These are phyloP conservation scores for Hyalella azteca DNA, from an alignment of 2,888 invertebrate genomes.

Conservation along the genomic window DNA sequence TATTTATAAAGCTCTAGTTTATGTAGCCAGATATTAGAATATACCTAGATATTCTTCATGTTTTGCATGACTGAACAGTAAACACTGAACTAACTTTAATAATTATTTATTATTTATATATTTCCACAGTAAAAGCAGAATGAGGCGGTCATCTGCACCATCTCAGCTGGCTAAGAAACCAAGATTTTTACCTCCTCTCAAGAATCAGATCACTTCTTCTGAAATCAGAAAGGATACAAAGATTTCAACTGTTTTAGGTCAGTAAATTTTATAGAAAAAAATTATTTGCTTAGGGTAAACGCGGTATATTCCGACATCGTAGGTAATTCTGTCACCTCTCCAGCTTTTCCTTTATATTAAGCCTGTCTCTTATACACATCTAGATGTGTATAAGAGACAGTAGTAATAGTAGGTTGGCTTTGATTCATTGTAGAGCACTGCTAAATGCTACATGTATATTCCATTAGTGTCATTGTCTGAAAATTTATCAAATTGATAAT, in stretches of 20 bases:
- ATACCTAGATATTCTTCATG: no score
- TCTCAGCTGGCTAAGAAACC: background rate
- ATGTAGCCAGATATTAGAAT: background rate
- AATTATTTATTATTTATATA: background rate
- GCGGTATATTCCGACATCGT: no score
- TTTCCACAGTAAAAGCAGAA: no score
- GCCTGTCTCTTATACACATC: background rate
- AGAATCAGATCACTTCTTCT: background rate
- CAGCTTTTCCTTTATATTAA: no score
- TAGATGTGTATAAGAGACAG: background rate
- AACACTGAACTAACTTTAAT: background rate
- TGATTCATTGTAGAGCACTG: constrained; percentile 63
- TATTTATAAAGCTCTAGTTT: background rate
- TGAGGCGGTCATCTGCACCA: background rate
- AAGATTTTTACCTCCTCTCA: background rate
- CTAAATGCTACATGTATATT: constrained; percentile 71
- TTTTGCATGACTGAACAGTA: background rate
- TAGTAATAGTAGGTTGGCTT: background rate
- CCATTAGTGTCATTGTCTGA: no score
- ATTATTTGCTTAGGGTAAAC: background rate
- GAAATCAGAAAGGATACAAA: background rate
- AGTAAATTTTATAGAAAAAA: background rate
- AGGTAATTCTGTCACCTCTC: no score
- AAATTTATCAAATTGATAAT: no score
- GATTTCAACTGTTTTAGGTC: background rate